Base-by-base conservation (phyloP, 2,113 vertebrate genomes). In the Amphilophus citrinellus region DNA sequence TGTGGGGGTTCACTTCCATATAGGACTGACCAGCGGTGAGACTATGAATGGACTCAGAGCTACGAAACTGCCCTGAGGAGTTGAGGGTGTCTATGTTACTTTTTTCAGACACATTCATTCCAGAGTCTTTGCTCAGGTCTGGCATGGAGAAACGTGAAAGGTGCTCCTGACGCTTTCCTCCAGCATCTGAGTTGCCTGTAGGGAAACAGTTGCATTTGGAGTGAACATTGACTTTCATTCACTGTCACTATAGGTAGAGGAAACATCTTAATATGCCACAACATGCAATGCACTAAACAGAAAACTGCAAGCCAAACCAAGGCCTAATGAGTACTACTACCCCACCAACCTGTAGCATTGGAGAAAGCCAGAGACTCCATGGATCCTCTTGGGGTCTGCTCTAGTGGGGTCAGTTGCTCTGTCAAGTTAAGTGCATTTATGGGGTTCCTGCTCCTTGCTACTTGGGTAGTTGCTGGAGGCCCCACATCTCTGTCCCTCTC, bases 71-170 rank as follows among this genome's bases (percentile, higher is more conserved):
- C 89, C 96, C 90, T 1, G 98, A 99, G 4, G 98, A 98, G 91
- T 98, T 98, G 1, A 98, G 96, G 0, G 97, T 98, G 56, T 97
- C 97, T 97, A 98, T 97, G 94, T 96, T 98, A 92, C 98, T 99
- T 91, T 98, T 99, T 94, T 99, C 98, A 0, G 98, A 99, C 84
- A 98, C 86, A 0, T 98, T 99, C 98, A 99, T 97, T 44, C 98
- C 98, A 0, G 98, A 99, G 96, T 99, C 98, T 94, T 99, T 99
- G 96, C 98, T 99, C 88, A 99, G 95, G 92, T 99, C 98, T 0
- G 98, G 98, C 98, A 99, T 99, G 17, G 98, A 99, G 90, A 99
- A 99, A 17, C 97, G 96, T 62, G 98, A 99, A 30, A 99, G 97
- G 76, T 98, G 97, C 92, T 99, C 98, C 92, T 98, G 98, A 47